Evolutionary conservation across 2,113 vertebrate species (phyloP).

Genomic region (Bos indicus): DNA sequence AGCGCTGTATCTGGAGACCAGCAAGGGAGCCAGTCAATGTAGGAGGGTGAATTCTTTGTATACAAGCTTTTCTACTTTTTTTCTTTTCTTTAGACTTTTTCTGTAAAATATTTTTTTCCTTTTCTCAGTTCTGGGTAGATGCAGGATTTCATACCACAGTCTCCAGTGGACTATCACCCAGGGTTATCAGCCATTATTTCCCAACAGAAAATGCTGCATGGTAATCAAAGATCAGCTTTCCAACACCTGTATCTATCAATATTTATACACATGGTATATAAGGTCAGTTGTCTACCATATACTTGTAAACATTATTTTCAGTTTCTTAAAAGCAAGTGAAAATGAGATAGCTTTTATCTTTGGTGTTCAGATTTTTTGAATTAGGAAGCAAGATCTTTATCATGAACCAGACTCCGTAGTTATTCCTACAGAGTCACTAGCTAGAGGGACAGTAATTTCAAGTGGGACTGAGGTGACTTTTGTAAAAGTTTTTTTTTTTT

Average conservation of each 20-base stretch:
- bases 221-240: neutral
- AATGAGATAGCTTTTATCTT: neutral
- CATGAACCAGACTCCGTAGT: rapidly evolving
- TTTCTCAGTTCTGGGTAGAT: neutral
- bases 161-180: neutral
- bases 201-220: neutral
- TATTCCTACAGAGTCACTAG: neutral
- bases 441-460: neutral
- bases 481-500: neutral
- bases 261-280: neutral
- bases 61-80: neutral
- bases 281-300: neutral
- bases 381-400: neutral
- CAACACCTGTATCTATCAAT: neutral
- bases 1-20: neutral
- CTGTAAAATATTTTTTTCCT: neutral
- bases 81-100: neutral
- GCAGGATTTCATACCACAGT: neutral
- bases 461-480: neutral
- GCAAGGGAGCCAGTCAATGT: too few relatives aligned
- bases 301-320: neutral
- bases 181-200: neutral
- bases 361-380: neutral
- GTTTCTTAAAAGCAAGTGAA: neutral
- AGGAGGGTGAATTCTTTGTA: neutral